A percentile compares a stretch with the other conserved stretches of the same genome.
phyloP scores from a whole-genome alignment of 2,888 invertebrate species.

The Drepanosiphum platanoidis region DNA sequence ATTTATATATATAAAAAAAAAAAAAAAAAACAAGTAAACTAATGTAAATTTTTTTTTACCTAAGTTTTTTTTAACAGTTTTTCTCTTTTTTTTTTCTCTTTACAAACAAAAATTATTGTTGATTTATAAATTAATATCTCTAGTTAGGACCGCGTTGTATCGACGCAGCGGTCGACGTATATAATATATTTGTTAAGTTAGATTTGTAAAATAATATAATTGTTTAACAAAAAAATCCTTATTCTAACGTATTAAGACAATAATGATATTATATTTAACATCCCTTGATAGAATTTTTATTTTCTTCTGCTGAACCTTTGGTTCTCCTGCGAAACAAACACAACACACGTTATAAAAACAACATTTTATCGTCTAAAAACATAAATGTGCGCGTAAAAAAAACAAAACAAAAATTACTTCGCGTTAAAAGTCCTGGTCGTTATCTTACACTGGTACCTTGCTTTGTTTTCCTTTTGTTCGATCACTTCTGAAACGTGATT shows the following conservation, averaged over 20 bases:
- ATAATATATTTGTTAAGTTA: constrained; percentile 55
- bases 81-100: constrained; percentile 11
- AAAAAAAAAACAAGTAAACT: constrained; percentile 35
- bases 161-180: constrained; percentile 15
- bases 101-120: constrained; percentile 27
- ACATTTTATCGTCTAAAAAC: not conserved
- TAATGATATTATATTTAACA: constrained; percentile 37
- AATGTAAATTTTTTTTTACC: constrained; percentile 43
- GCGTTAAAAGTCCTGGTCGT: constrained; percentile 41
- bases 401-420: constrained; percentile 51
- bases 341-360: not conserved
- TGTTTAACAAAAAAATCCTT: constrained; percentile 41
- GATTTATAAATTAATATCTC: constrained; percentile 56
- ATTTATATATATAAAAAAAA: not conserved
- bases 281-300: constrained; percentile 51
- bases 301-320: constrained; percentile 39
- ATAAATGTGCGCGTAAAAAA: not conserved
- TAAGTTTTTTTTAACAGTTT: constrained; percentile 38
- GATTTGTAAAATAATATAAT: constrained; percentile 33
- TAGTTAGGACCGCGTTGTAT: constrained; percentile 48
- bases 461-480: constrained; percentile 46
- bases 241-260: constrained; percentile 32
- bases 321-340: constrained; percentile 18
- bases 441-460: constrained; percentile 47
- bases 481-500: constrained; percentile 30